These are phyloP conservation scores for Lytechinus variegatus DNA, from an alignment of 35 echinoderm and acorn worm genomes.

Conservation along the genomic window DNA sequence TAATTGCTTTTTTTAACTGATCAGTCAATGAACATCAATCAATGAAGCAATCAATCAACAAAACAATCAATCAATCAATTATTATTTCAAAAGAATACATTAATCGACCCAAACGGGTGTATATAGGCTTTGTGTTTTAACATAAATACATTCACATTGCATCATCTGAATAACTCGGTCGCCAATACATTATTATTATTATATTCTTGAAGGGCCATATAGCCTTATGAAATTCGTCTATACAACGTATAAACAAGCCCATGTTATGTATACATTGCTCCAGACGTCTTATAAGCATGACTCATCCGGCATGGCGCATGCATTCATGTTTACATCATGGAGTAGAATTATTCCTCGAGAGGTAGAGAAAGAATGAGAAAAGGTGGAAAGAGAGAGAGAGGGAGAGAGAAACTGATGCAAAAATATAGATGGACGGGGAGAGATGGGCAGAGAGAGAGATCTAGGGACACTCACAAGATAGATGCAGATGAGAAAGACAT, in stretches of 20 bases:
- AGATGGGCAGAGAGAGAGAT: no score
- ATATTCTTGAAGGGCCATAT: not conserved
- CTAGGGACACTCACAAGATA: no score
- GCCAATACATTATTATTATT: not conserved
- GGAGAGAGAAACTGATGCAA: no score
- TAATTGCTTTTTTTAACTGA: no score
- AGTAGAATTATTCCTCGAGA: not conserved
- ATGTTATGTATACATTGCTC: not conserved
- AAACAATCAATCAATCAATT: not conserved
- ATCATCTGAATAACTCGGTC: not conserved
- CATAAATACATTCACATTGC: not conserved
- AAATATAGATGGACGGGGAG: no score
- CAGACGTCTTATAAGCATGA: not conserved
- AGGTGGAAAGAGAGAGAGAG: not conserved
- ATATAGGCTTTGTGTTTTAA: not conserved
- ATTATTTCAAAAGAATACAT: not conserved
- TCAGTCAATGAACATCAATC: not conserved
- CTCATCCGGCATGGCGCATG: not conserved
- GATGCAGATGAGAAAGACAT: no score
- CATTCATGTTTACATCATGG: conserved; percentile 3
- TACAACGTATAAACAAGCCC: not conserved
- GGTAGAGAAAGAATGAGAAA: not conserved
- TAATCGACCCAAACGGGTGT: not conserved
- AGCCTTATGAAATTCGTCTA: not conserved
- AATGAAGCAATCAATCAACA: not conserved